These are phyloP conservation scores for Oplegnathus fasciatus DNA, from an alignment of 2,113 vertebrate genomes.

Conservation along the genomic window DNA sequence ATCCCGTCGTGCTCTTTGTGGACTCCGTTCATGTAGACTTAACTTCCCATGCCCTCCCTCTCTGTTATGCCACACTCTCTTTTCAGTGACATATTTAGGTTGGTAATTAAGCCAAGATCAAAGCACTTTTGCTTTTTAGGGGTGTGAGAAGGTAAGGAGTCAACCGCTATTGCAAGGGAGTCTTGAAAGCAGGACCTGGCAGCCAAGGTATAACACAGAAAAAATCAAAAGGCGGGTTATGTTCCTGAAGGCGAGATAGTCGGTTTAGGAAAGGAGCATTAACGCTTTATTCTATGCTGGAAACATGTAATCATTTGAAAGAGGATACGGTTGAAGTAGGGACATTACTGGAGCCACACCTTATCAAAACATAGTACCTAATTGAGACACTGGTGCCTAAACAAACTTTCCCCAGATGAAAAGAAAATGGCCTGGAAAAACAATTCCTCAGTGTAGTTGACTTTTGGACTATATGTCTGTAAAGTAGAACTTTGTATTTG, in stretches of 20 bases:
- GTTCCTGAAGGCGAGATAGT: slow-evolving; percentile 55
- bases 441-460: slow-evolving; percentile 55
- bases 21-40: slow-evolving; percentile 38
- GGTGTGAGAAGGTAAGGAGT: slow-evolving; percentile 50
- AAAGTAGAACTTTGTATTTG: slow-evolving; percentile 62
- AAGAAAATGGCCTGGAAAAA: slow-evolving; percentile 68
- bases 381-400: slow-evolving; percentile 72
- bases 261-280: slow-evolving; percentile 34
- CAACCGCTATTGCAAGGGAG: slow-evolving; percentile 50
- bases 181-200: slow-evolving; percentile 56
- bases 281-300: slow-evolving; percentile 65
- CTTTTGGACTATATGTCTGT: slow-evolving; percentile 65
- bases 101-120: slow-evolving; percentile 75
- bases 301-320: slow-evolving; percentile 80
- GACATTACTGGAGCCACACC: slow-evolving; percentile 74
- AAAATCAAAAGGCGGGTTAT: slow-evolving; percentile 25
- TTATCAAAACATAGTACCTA: slow-evolving; percentile 75
- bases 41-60: slow-evolving; percentile 42
- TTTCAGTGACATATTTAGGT: slow-evolving; percentile 76
- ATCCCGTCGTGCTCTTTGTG: slow-evolving; percentile 57
- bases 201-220: slow-evolving; percentile 2
- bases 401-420: slow-evolving; percentile 73
- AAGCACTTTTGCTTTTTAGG: slow-evolving; percentile 52
- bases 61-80: slow-evolving; percentile 43
- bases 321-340: slow-evolving; percentile 70